These are phyloP conservation scores for Morelia viridis DNA, from an alignment of 2,797 vertebrate genomes.

Conservation along the genomic window DNA sequence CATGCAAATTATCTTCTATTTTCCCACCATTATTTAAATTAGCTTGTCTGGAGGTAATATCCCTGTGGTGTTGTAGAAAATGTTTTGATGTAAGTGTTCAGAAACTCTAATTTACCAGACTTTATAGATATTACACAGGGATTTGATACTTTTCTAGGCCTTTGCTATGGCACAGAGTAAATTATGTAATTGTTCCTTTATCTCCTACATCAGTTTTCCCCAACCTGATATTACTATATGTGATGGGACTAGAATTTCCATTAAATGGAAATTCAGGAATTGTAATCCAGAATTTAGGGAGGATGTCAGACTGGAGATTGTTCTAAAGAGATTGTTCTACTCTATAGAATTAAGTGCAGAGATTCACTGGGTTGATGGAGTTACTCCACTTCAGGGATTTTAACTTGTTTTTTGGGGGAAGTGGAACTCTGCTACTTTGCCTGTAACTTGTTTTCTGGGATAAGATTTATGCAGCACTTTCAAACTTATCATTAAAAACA, in stretches of 20 bases:
- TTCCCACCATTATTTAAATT: neutral
- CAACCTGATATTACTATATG: no score
- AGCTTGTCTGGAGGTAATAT: neutral
- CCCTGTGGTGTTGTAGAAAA: neutral
- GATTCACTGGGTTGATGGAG: neutral
- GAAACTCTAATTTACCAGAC: neutral
- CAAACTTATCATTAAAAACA: neutral
- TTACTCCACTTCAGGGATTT: neutral
- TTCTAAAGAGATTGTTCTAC: neutral
- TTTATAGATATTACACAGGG: neutral
- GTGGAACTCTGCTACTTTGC: neutral
- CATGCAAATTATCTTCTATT: neutral
- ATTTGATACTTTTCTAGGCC: neutral
- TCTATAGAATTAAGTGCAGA: neutral
- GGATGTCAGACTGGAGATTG: neutral
- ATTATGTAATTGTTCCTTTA: neutral
- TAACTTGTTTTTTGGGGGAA: neutral
- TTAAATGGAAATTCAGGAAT: neutral
- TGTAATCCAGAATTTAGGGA: neutral
- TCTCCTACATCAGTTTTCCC: no score
- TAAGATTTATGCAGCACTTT: neutral
- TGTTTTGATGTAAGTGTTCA: neutral
- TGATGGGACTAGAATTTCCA: neutral
- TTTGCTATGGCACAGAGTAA: neutral
- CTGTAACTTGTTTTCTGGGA: neutral